Evolutionary conservation across 2,888 invertebrate species (phyloP), one percentile per base, ranked within the genome.

Genomic region (Ceriagrion tenellum): DNA sequence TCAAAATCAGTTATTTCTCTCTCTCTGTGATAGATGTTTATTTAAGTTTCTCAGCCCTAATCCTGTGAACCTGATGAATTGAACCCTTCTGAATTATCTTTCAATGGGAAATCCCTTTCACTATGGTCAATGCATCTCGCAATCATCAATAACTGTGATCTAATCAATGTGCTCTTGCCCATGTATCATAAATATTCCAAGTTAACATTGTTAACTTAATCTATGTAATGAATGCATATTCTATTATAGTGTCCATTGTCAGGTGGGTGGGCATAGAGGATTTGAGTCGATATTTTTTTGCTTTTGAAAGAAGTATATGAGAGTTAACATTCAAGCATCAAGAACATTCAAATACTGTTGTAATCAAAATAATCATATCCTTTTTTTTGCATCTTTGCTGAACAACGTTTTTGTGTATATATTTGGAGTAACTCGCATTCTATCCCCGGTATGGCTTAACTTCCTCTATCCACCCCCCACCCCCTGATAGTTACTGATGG

Each of bases 231-330:
- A 26, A 69, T 26, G 26, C 47, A 47, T 47, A 47, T 8, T 47
- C 47, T 69, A 20, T 35, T 35, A 35, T 81, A 35, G 23, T 81
- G 81, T 81, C 35, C n/a, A 35, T 81, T 35, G 13, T 81, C 81
- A 81, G 81, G 81, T 81, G 81, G 81, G 81, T 81, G 81, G 81
- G 81, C 81, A 81, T 81, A 81, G 81, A 81, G 81, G 81, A 26
- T n/a, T 81, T 26, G 35, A 18, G 23, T 35, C 35, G 1, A 81
- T 16, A 81, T 81, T 81, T 13, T n/a, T 35, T 13, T 35, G 81
- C 81, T 10, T 35, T 81, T 35, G 16, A 35, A 35, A 35, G 10
- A 69, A n/a, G 26, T 18, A 23, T n/a, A 69, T 69, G 26, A 6
- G 23, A 69, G 59, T 59, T 3, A 59, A 47, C 2, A 47, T 47